A percentile compares a stretch with the other conserved stretches of the same genome.
These are phyloP conservation scores for Tineola bisselliella DNA, from an alignment of 2,888 invertebrate genomes.

Conservation along the genomic window DNA sequence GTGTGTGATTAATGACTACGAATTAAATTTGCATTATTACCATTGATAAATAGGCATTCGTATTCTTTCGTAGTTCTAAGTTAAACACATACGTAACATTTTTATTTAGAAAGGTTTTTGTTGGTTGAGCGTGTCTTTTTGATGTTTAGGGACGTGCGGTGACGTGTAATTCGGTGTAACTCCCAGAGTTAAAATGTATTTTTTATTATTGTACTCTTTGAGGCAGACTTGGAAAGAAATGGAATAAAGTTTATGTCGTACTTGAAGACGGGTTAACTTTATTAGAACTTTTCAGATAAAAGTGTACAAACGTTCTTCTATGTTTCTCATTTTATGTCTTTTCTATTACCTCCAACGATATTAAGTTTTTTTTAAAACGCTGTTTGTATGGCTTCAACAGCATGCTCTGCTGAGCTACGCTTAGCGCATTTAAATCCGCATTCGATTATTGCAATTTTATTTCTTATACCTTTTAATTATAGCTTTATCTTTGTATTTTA, in stretches of 20 bases:
- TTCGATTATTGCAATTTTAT: neutral
- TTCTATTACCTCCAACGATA: neutral
- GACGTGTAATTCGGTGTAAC: neutral
- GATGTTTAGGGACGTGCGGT: neutral
- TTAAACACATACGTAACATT: neutral
- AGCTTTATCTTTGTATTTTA: neutral
- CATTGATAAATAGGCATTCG: neutral
- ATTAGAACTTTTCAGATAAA: neutral
- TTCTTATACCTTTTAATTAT: neutral
- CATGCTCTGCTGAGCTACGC: neutral
- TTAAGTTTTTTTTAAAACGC: neutral
- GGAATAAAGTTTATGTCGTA: conserved; percentile 8
- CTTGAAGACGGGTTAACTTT: neutral
- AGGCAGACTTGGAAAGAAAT: neutral
- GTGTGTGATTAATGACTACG: neutral
- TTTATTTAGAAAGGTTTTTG: neutral
- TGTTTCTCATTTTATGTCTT: neutral
- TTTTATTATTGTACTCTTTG: neutral
- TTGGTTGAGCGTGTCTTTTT: neutral
- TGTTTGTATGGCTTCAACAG: neutral
- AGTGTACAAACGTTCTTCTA: neutral
- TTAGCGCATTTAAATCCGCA: neutral
- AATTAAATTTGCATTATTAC: neutral
- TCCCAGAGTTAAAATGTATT: neutral
- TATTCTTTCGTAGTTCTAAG: neutral